These are phyloP conservation scores for Pygoscelis antarcticus DNA, from an alignment of 2,113 vertebrate species.

Conservation along the genomic window DNA sequence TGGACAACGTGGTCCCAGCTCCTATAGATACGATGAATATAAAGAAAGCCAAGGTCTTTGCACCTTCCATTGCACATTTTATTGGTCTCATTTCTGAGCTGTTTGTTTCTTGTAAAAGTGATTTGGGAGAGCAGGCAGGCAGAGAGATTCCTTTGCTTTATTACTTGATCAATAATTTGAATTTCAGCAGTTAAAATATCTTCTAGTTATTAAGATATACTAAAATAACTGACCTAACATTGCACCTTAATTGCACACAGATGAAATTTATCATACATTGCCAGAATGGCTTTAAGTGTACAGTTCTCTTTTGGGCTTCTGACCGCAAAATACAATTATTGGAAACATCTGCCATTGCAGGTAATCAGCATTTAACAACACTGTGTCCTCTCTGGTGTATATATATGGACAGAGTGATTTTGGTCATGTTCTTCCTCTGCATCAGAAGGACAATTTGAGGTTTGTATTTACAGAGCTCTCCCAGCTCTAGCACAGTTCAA, in stretches of 20 bases:
- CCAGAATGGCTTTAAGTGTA: background rate
- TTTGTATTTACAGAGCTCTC: background rate
- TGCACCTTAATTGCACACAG: background rate
- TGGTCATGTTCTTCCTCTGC: background rate
- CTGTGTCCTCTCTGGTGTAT: background rate
- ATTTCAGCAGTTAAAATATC: background rate
- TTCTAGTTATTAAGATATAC: background rate
- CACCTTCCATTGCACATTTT: background rate
- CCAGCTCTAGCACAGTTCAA: background rate
- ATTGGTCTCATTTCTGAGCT: background rate
- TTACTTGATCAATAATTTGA: background rate
- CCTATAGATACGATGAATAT: background rate
- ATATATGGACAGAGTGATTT: background rate
- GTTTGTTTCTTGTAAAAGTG: background rate
- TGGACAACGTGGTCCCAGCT: background rate
- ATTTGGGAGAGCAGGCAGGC: background rate
- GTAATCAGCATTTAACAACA: background rate
- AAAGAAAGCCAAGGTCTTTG: background rate
- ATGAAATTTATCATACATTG: background rate
- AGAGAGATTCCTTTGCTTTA: background rate
- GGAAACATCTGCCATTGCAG: background rate
- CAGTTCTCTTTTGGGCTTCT: background rate
- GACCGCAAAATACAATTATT: background rate
- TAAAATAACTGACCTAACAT: background rate
- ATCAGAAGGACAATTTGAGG: background rate